Base-by-base conservation (phyloP, 1,140 invertebrate genomes). In the Drosophila seguyi region DNA sequence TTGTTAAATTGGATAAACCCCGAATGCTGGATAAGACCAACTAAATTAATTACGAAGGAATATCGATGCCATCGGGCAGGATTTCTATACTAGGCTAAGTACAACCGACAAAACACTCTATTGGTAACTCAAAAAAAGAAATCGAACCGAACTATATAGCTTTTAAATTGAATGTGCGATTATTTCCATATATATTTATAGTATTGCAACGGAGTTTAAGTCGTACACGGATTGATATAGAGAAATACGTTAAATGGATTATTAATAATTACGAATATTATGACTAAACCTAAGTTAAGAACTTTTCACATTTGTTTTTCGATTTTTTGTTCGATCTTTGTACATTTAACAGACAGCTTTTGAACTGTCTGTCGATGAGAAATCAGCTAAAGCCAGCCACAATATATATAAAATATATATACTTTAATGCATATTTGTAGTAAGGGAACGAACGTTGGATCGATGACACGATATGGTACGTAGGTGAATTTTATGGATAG, bases 11-110 rank as follows among this genome's bases (percentile, higher is more conserved):
- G 79, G 74, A 69, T 48, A 78, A 74, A 38, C 61, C 56, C 75
- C 58, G 67, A 67, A 85, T 69, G 84, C 85, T 88, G 85, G 85
- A 88, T 85, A 88, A 90, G 84, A 88, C 85, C 80, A 88, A 90
- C 80, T 90, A 88, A 88, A 88, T 90, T 88, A 83, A 87, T 63
- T 59, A 71, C 69, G 22, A 67, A 44, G 44, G 38, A 76, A 66
- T 48, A 63, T 55, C 71, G 29, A 42, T 61, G 69, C 62, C 72
- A n/a, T 27, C n/a, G 27, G 22, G 73, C 78, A 58, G 52, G 66
- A 88, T 75, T 67, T 75, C 29, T 84, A 57, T 65, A 27, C 36
- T 44, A 82, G 62, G 45, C 53, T 86, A 72, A 80, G 47, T 0
- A 22, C 29, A 50, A 57, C 31, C 36, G 25, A 57, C 31, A 79